Conservation (phyloP, 2,888 invertebrate genomes). For the Laothoe populi region DNA sequence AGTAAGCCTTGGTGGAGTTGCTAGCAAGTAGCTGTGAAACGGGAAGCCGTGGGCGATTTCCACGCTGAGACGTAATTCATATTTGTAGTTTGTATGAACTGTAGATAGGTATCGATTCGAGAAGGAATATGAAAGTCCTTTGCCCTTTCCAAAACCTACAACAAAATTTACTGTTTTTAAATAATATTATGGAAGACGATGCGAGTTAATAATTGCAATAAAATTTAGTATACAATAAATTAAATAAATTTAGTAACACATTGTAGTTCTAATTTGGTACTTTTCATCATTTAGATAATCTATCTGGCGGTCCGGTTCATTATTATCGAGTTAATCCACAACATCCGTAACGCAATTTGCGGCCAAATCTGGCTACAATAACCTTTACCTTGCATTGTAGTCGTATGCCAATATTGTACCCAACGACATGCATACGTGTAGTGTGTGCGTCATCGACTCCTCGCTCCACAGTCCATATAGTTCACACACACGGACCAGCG, state of each 20-base stretch:
- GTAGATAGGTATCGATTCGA: too few species aligned
- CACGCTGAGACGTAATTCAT: too few species aligned
- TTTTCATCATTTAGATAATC: constrained; percentile 6
- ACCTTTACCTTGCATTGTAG: constrained; percentile 78
- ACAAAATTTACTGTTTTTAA: too few species aligned
- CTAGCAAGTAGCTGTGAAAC: too few species aligned
- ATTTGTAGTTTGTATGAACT: too few species aligned
- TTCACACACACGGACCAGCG: constrained; percentile 6
- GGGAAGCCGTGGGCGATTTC: too few species aligned
- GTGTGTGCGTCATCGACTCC: constrained; percentile 50
- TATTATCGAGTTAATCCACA: constrained; percentile 54
- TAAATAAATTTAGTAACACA: not conserved
- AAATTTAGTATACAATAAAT: constrained; percentile 2
- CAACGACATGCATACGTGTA: constrained; percentile 25
- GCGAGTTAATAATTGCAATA: too few species aligned
- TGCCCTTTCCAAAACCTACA: too few species aligned
- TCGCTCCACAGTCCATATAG: constrained; percentile 5
- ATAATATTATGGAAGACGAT: too few species aligned
- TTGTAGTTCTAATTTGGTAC: not conserved
- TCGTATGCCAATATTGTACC: constrained; percentile 37
- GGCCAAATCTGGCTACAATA: constrained; percentile 69
- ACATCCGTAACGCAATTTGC: constrained; percentile 58
- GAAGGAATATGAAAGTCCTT: too few species aligned
- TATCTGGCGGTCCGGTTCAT: constrained; percentile 40
- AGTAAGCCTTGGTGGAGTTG: too few species aligned